Percentiles rank a stretch among this genome's conserved stretches.
Evolutionary conservation across 2,888 invertebrate genomes (phyloP).

Genomic region (Pyralis farinalis): DNA sequence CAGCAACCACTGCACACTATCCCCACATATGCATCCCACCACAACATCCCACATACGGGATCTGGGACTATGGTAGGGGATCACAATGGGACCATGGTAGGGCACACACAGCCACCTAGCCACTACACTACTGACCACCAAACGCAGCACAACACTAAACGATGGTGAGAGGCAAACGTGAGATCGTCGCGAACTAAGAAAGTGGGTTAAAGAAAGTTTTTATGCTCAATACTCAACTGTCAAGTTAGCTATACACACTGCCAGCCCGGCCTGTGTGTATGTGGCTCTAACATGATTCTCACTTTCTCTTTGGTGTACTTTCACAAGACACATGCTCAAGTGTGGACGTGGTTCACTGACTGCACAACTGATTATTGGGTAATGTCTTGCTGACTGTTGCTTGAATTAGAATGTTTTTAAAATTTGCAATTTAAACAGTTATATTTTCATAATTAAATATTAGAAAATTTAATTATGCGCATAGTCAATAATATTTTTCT

Average conservation of each 20-base stretch:
- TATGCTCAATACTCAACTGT: slow-evolving; percentile 58
- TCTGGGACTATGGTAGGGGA: slow-evolving; percentile 69
- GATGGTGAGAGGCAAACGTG: slow-evolving; percentile 59
- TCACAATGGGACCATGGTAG: slow-evolving; percentile 70
- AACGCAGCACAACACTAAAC: slow-evolving; percentile 65
- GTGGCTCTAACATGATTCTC: slow-evolving; percentile 61
- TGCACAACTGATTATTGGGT: slow-evolving; percentile 43
- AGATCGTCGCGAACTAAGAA: slow-evolving; percentile 68
- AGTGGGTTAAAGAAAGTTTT: slow-evolving; percentile 82
- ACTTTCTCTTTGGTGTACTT: slow-evolving; percentile 79
- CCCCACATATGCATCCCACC: slow-evolving; percentile 71
- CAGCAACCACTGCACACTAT: slow-evolving; percentile 46
- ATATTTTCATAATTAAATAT: too few species aligned
- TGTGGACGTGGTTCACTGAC: slow-evolving; percentile 68
- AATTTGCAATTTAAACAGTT: too few species aligned
- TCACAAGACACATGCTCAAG: slow-evolving; percentile 63
- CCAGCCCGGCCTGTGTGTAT: slow-evolving; percentile 40
- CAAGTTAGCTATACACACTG: slow-evolving; percentile 61
- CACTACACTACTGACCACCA: slow-evolving; percentile 37
- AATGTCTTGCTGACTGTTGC: slow-evolving; percentile 21
- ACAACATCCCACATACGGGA: slow-evolving; percentile 66
- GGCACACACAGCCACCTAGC: slow-evolving; percentile 66
- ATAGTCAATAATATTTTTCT: too few species aligned
- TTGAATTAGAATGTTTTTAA: too few species aligned
- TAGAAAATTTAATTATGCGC: too few species aligned